A percentile compares a stretch with the other conserved stretches of the same genome.
These are phyloP conservation scores for Zoanthus sociatus DNA, from an alignment of 92 coral and sea anemone genomes.

Conservation along the genomic window DNA sequence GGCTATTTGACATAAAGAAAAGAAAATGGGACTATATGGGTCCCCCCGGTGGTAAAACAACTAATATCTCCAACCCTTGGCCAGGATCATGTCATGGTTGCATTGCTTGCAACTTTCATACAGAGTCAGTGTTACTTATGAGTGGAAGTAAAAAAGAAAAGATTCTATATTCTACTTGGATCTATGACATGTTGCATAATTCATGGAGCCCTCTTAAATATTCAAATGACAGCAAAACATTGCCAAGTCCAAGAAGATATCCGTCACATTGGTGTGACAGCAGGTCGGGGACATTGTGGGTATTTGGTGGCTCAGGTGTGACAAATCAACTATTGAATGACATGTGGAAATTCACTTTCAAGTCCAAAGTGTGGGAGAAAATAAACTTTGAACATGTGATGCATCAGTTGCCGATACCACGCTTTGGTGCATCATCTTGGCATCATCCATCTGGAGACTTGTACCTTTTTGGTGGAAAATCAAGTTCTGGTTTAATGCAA, in stretches of 20 bases:
- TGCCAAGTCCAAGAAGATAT: slow-evolving; percentile 63
- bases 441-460: slow-evolving; percentile 67
- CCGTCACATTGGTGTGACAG: slow-evolving; percentile 85
- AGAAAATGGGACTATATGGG: slow-evolving; percentile 63
- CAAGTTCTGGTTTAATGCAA: slow-evolving; percentile 47
- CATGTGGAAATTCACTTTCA: slow-evolving; percentile 77
- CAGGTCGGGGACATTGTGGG: slow-evolving; percentile 64
- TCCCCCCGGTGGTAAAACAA: background rate
- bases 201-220: slow-evolving; percentile 59
- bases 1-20: slow-evolving; percentile 65
- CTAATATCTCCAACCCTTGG: slow-evolving; percentile 34
- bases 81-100: slow-evolving; percentile 76
- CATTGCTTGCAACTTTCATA: slow-evolving; percentile 71
- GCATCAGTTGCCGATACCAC: slow-evolving; percentile 45
- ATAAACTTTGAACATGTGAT: slow-evolving; percentile 19
- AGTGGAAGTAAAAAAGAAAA: slow-evolving; percentile 24
- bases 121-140: slow-evolving; percentile 54
- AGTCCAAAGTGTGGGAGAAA: slow-evolving; percentile 63
- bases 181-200: slow-evolving; percentile 66
- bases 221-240: slow-evolving; percentile 18
- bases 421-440: slow-evolving; percentile 75
- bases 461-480: slow-evolving; percentile 87
- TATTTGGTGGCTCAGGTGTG: slow-evolving; percentile 71
- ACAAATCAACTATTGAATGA: slow-evolving; percentile 57
- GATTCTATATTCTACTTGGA: slow-evolving; percentile 56